Conservation (phyloP, 2,888 invertebrate genomes). For the Cordilura impudica region DNA sequence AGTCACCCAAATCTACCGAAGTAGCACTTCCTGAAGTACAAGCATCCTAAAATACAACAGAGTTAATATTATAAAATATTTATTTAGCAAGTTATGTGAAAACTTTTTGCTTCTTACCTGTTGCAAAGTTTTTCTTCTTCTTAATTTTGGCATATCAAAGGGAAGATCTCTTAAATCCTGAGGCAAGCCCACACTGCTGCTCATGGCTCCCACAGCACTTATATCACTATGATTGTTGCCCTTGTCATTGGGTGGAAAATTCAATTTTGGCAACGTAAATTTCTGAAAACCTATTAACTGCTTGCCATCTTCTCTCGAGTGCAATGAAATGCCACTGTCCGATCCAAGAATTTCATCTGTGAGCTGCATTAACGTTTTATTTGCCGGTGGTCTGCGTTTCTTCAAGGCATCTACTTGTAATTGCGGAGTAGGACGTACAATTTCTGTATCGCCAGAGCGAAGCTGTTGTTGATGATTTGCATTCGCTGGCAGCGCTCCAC, state of each 20-base stretch:
- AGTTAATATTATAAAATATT: not conserved
- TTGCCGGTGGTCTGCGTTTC: slow-evolving; percentile 83
- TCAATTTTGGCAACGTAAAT: slow-evolving; percentile 79
- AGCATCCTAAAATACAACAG: slow-evolving; percentile 69
- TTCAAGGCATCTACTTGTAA: slow-evolving; percentile 66
- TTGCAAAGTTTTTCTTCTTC: slow-evolving; percentile 84
- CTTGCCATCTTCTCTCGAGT: slow-evolving; percentile 89
- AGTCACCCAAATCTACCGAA: slow-evolving; percentile 87
- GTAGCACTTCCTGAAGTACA: slow-evolving; percentile 86
- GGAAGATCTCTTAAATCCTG: slow-evolving; percentile 88
- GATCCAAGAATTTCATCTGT: slow-evolving; percentile 89
- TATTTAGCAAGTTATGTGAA: too few species aligned
- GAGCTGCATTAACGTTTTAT: slow-evolving; percentile 82
- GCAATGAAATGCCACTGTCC: slow-evolving; percentile 92
- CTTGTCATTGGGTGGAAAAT: slow-evolving; percentile 79
- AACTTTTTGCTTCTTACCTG: slow-evolving; percentile 75
- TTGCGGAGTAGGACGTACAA: slow-evolving; percentile 50
- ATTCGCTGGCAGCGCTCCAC: slow-evolving; percentile 26
- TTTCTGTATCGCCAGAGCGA: slow-evolving; percentile 52
- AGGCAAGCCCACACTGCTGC: slow-evolving; percentile 78
- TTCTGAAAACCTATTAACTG: slow-evolving; percentile 80
- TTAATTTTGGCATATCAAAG: slow-evolving; percentile 93
- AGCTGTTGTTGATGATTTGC: slow-evolving; percentile 59
- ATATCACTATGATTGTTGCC: slow-evolving; percentile 71
- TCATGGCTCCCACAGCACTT: slow-evolving; percentile 61